phyloP scores from a whole-genome alignment of 2,888 invertebrate species.

The Drosophila melanosoma region DNA sequence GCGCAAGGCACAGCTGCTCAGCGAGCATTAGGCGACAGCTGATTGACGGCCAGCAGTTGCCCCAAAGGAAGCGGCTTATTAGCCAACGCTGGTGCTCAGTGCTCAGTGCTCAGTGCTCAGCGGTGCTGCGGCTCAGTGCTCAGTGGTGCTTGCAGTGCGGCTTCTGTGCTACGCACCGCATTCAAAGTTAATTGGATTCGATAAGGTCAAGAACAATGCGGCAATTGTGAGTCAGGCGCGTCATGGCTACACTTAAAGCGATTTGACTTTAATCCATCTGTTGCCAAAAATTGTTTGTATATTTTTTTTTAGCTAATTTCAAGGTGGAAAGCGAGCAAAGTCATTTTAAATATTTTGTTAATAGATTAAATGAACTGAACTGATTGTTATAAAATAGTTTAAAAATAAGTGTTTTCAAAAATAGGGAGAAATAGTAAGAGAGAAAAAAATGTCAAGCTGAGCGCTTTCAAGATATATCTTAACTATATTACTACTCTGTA shows the following conservation, averaged over 20 bases:
- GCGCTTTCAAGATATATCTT: not conserved
- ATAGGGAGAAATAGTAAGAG: not conserved
- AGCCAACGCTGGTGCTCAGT: constrained; percentile 32
- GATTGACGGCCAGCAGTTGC: constrained; percentile 66
- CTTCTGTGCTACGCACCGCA: constrained; percentile 77
- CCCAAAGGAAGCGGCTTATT: constrained; percentile 78
- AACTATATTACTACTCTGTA: not conserved
- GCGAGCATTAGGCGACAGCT: constrained; percentile 75
- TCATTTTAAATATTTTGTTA: constrained; percentile 23
- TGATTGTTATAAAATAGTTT: not conserved
- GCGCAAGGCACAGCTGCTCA: constrained; percentile 50
- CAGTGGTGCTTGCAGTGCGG: constrained; percentile 37
- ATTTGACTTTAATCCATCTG: constrained; percentile 34
- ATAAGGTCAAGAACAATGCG: constrained; percentile 76
- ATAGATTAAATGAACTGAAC: constrained; percentile 9
- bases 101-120: constrained; percentile 2
- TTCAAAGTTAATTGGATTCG: constrained; percentile 71
- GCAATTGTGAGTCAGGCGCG: constrained; percentile 50
- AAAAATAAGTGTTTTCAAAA: not conserved
- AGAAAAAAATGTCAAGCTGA: not conserved
- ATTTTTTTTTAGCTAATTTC: constrained; percentile 29
- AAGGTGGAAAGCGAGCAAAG: constrained; percentile 34
- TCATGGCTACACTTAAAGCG: constrained; percentile 41
- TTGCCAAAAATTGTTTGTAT: constrained; percentile 23
- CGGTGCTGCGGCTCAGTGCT: constrained; percentile 26